These are phyloP conservation scores for Penelope pileata DNA, from an alignment of 2,113 vertebrate genomes.

Conservation along the genomic window DNA sequence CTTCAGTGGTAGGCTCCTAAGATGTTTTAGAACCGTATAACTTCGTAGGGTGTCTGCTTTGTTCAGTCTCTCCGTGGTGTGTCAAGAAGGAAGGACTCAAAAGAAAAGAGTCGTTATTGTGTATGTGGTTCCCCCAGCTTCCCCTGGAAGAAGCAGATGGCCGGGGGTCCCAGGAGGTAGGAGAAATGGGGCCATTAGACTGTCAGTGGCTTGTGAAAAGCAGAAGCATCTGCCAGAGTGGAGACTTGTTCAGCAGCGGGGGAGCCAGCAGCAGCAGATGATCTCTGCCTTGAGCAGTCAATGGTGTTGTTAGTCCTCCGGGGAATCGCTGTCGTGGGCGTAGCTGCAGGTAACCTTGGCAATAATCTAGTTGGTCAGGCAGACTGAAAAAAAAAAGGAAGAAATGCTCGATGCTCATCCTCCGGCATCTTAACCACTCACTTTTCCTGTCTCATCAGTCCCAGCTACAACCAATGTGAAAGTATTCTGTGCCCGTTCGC, in stretches of 20 bases:
- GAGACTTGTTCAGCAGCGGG: constrained; percentile 47
- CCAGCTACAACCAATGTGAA: not conserved
- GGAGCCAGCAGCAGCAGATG: constrained; percentile 41
- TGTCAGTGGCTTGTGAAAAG: constrained; percentile 51
- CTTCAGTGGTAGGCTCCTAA: not conserved
- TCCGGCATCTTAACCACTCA: not conserved
- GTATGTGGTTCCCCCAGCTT: constrained; percentile 20
- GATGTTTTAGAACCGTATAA: not conserved
- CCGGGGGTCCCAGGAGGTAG: constrained; percentile 44
- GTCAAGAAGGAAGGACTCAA: not conserved
- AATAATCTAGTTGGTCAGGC: not conserved
- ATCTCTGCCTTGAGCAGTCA: constrained; percentile 41
- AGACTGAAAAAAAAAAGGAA: not conserved
- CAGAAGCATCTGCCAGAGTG: constrained; percentile 50
- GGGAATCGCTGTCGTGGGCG: not conserved
- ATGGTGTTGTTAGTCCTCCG: not conserved
- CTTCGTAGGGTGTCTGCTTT: not conserved
- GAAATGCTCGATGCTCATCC: not conserved
- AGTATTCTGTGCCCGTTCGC: not conserved
- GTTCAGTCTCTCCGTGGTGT: not conserved
- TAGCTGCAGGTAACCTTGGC: not conserved
- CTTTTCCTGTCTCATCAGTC: not conserved
- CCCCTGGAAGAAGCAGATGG: constrained; percentile 56
- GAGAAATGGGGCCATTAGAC: constrained; percentile 47
- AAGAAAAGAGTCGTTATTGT: not conserved